A percentile compares a stretch with the other conserved stretches of the same genome.
These are phyloP conservation scores for Oncorhynchus kisutch DNA, from an alignment of 2,113 vertebrate genomes.

Conservation along the genomic window DNA sequence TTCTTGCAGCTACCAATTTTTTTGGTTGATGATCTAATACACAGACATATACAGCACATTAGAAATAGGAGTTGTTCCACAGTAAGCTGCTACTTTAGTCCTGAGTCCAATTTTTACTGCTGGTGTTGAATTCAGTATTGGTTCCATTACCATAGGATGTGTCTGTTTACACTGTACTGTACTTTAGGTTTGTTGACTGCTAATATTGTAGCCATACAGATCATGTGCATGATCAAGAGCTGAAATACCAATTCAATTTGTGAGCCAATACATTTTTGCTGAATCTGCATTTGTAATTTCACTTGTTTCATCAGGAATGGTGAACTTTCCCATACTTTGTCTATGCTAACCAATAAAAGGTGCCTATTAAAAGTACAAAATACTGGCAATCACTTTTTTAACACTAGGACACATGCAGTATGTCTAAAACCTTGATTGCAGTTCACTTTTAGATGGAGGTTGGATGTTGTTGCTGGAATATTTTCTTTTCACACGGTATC, in stretches of 20 bases:
- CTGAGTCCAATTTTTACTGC: constrained; percentile 49
- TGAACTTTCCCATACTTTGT: neutral
- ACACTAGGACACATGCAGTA: neutral
- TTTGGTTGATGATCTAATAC: constrained; percentile 23
- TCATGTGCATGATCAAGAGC: neutral
- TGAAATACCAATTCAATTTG: constrained; percentile 6
- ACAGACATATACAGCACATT: constrained; percentile 32
- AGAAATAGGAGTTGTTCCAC: constrained; percentile 40
- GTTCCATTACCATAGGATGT: constrained; percentile 7
- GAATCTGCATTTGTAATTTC: neutral
- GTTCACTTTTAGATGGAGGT: neutral
- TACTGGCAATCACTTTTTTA: neutral
- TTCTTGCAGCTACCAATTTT: constrained; percentile 36
- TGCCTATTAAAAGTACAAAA: neutral
- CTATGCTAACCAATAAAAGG: neutral
- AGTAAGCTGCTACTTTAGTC: constrained; percentile 41
- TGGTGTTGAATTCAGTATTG: constrained; percentile 44
- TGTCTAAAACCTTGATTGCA: neutral
- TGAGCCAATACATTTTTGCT: neutral
- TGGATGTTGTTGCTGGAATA: neutral
- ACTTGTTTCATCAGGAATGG: neutral
- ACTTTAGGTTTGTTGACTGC: constrained; percentile 13
- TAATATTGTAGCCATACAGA: neutral
- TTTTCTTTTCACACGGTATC: neutral
- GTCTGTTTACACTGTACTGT: neutral